phyloP scores from a whole-genome alignment of 1,140 invertebrate genomes.

The Zaprionus tsacasi region DNA sequence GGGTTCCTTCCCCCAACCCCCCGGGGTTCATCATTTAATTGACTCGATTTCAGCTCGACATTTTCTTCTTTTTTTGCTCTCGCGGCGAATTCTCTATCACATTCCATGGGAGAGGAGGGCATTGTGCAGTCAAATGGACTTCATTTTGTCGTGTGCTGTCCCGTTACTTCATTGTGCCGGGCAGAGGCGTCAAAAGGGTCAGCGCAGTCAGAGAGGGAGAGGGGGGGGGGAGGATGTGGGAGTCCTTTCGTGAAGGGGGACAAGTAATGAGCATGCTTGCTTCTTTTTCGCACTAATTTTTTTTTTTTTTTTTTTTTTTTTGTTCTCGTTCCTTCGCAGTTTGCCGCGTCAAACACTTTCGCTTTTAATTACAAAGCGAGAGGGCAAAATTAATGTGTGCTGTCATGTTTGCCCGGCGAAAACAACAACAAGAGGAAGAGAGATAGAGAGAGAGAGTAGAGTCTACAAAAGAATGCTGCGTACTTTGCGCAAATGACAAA shows the following conservation, averaged over 20 bases:
- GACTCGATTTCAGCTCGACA: background rate
- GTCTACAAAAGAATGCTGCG: conserved; percentile 52
- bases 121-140: conserved; percentile 26
- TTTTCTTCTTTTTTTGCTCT: conserved; percentile 1
- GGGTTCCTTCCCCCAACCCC: background rate
- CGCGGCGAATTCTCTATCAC: background rate
- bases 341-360: conserved; percentile 71
- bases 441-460: background rate
- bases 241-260: background rate
- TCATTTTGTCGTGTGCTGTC: conserved; percentile 8
- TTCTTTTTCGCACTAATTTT: background rate
- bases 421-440: background rate
- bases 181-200: conserved; percentile 38
- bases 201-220: background rate
- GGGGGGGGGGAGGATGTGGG: too few relatives aligned
- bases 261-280: conserved; percentile 53
- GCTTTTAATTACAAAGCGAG: conserved; percentile 74
- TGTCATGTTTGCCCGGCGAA: conserved; percentile 69
- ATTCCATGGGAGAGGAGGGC: conserved; percentile 18
- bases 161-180: conserved; percentile 31
- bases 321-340: conserved; percentile 23
- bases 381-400: conserved; percentile 73
- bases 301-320: too few relatives aligned
- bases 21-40: background rate
- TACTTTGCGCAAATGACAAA: conserved; percentile 76